phyloP scores from a whole-genome alignment of 2,888 invertebrate species.

The Griposia aprilina region DNA sequence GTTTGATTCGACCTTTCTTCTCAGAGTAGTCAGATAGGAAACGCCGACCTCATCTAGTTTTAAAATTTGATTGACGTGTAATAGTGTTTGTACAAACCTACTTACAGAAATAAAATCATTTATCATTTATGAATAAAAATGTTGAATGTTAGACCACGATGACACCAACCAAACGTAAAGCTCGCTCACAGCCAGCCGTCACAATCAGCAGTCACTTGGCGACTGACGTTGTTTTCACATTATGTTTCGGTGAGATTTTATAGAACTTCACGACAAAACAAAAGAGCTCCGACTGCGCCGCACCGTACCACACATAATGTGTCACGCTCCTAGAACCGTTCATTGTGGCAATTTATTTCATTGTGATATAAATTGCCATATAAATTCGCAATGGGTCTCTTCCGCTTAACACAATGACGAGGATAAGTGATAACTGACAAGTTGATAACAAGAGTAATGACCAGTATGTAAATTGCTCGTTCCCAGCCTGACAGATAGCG shows the following conservation, averaged over 20 bases:
- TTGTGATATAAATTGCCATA: conserved; percentile 29
- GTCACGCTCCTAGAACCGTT: neutral
- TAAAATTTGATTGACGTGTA: no score
- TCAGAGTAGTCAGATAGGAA: no score
- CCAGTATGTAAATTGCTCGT: conserved; percentile 18
- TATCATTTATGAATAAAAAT: no score
- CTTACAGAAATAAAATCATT: no score
- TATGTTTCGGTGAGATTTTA: neutral
- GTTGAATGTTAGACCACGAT: neutral
- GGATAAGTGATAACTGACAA: conserved; percentile 39
- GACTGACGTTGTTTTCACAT: neutral
- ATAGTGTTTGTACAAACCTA: no score
- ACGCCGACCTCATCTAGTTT: no score
- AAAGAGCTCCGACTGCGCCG: neutral
- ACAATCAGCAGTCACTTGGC: neutral
- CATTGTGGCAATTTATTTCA: conserved; percentile 29
- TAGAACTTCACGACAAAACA: neutral
- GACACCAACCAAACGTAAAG: neutral
- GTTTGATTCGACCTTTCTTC: no score
- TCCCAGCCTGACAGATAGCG: conserved; percentile 2
- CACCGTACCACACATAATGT: neutral
- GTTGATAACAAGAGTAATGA: conserved; percentile 33
- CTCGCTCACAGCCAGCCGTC: neutral
- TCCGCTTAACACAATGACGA: conserved; percentile 36
- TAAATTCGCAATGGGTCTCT: conserved; percentile 33